phyloP scores from a whole-genome alignment of 2,888 invertebrate species.

The Polyommatus iphigenia region DNA sequence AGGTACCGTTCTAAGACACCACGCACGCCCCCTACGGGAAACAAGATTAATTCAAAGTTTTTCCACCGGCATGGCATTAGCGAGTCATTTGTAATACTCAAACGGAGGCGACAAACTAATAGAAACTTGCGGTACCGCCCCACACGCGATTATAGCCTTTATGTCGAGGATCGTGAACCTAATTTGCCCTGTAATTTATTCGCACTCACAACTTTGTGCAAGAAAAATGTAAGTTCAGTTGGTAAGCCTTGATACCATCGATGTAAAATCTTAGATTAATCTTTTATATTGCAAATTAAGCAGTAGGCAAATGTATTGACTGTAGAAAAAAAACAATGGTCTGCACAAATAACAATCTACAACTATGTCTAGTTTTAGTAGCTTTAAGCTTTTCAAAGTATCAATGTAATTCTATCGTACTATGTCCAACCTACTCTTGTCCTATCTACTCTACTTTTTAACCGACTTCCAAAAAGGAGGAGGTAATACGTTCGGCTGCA shows the following conservation, averaged over 20 bases:
- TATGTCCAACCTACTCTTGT: no score
- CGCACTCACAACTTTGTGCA: slow-evolving; percentile 40
- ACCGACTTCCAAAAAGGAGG: no score
- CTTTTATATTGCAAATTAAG: no score
- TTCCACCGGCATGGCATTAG: slow-evolving; percentile 2
- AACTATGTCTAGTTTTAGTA: no score
- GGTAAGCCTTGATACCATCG: slow-evolving; percentile 43
- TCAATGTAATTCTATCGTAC: no score
- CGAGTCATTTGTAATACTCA: slow-evolving; percentile 24
- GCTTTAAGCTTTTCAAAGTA: no score
- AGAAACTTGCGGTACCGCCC: not conserved
- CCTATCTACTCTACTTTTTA: no score
- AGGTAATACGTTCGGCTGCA: no score
- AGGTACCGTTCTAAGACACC: not conserved
- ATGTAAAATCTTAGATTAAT: slow-evolving; percentile 36
- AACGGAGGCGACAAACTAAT: slow-evolving; percentile 29
- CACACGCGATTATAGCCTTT: not conserved
- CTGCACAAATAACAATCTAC: no score
- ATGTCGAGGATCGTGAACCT: not conserved
- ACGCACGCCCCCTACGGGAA: not conserved
- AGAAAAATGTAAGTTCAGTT: slow-evolving; percentile 66
- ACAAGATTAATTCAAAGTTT: slow-evolving; percentile 20
- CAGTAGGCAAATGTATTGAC: no score
- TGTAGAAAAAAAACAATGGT: no score
- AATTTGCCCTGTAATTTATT: slow-evolving; percentile 27